Evolutionary conservation across 2,113 vertebrate species (phyloP), one percentile per base, ranked within the genome.

Genomic region (Stictonetta naevosa): DNA sequence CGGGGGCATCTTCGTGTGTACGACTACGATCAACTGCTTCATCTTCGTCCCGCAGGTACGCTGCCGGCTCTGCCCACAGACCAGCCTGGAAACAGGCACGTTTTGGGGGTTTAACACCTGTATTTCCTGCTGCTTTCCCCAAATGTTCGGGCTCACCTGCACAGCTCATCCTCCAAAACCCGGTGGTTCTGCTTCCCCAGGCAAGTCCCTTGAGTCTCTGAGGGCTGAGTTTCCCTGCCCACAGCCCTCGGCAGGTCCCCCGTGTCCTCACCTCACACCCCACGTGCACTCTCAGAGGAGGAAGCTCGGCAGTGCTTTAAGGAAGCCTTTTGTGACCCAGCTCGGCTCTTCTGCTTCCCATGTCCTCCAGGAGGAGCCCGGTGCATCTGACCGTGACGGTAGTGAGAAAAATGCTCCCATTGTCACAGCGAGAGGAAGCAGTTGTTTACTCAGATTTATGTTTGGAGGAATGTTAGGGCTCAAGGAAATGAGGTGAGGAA

Each of bases 31-130:
- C 92, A 99, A 99, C 98, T 99, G 99, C 95, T 98, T 99, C 96
- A 97, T 99, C 97, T 99, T 99, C 95, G 96, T 99, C n/a, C 99
- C 99, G 53, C 99, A 99, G 98, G 99, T 99, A 92, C 59, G 97
- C 59, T 76, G 66, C 29, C 68, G 74, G 16, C 40, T 66, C 74
- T 79, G 58, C 62, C 16, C 74, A 3, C 3, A 56, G 46, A 26
- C 31, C 55, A 40, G 44, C 34, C 72, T 82, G 55, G 36, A 66
- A 56, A 62, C 0, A 0, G 60, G 52, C 52, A 34, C 3, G 0
- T 60, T 69, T 91, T 36, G 0, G 0, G 80, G 23, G 44, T 63
- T 62, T 50, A 64, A 56, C 11, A 11, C 63, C 68, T 68, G 55
- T 6, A 13, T 85, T 85, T 38, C 17, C 50, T 50, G 33, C 55